Conservation (phyloP, 2,888 invertebrate species). For the Linyphia triangularis region DNA sequence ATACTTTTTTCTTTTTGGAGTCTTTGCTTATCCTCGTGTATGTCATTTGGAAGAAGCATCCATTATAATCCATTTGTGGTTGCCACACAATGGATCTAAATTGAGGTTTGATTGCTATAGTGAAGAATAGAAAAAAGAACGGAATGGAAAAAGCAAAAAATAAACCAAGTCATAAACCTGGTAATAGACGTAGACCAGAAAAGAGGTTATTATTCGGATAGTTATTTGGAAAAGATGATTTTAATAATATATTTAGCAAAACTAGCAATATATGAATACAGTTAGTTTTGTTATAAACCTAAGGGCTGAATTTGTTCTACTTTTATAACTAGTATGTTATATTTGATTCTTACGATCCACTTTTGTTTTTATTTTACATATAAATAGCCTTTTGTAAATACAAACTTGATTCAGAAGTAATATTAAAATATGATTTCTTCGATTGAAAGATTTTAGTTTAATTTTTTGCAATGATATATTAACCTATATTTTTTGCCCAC, state of each 20-base stretch:
- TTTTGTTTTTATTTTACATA: too few relatives aligned
- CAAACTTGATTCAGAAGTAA: too few relatives aligned
- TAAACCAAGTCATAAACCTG: background rate
- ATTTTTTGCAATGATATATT: too few relatives aligned
- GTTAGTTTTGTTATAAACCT: too few relatives aligned
- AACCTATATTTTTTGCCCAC: too few relatives aligned
- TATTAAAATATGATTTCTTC: too few relatives aligned
- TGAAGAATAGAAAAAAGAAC: constrained; percentile 10
- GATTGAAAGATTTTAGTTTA: too few relatives aligned
- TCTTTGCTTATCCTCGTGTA: background rate
- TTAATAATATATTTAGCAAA: background rate
- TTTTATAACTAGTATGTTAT: too few relatives aligned
- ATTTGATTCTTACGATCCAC: too few relatives aligned
- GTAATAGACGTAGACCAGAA: background rate
- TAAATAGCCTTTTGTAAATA: too few relatives aligned
- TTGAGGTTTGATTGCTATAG: constrained; percentile 32
- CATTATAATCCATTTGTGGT: constrained; percentile 42
- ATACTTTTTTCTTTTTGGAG: background rate
- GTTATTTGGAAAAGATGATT: background rate
- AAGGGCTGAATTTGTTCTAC: too few relatives aligned
- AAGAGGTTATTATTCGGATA: background rate
- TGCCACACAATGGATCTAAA: constrained; percentile 48
- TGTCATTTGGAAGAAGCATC: constrained; percentile 25
- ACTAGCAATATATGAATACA: too few relatives aligned
- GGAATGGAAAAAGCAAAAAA: background rate